Base-by-base conservation (phyloP, 2,797 vertebrate species). In the Phalanger gymnotis region DNA sequence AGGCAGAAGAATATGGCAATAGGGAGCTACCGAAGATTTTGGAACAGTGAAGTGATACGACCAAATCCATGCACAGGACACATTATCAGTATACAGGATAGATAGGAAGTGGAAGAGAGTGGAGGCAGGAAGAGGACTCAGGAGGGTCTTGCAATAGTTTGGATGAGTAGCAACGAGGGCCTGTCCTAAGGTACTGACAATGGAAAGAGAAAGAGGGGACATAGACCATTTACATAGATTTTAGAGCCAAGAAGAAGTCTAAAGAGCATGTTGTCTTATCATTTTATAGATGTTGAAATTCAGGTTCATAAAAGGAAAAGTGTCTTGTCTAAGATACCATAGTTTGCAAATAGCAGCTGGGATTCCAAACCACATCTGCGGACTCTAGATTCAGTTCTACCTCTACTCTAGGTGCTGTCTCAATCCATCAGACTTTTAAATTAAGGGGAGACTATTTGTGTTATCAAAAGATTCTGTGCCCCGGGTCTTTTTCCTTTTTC, bases 381-480 rank as follows among this genome's bases (percentile, higher is more conserved):
- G 5, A 40, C 19, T 81, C 66, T 19, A 81, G 19, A 47, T 73
- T 73, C 19, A 40, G 25, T 25, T 81, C 19, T 25, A 7, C n/a
- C 25, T 81, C n/a, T 81, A 81, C 2, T 47, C 22, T 47, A 81
- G 66, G 19, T 22, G 6, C n/a, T n/a, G 7, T 34, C 91, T 96
- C 55, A 66, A 92, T 9, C 81, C 91, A 56, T 14, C 91, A 92
- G 66, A 47, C 7, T 93, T 91, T 56, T 53, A 81, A 73, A 54
- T 96, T 90, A 94, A 51, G 2, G 91, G 51, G 2, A 5, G 57
- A 90, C 56, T 52, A 92, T 53, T n/a, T 61, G 92, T 52, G 2
- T 58, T 31, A 90, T n/a, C n/a, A 87, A 96, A 73, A 27, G 90
- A 51, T 16, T 90, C 90, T 95, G 92, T 51, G 13, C 58, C 66